A percentile compares a stretch with the other conserved stretches of the same genome.
Conservation (phyloP, 2,113 vertebrate genomes). For the Ictalurus furcatus region DNA sequence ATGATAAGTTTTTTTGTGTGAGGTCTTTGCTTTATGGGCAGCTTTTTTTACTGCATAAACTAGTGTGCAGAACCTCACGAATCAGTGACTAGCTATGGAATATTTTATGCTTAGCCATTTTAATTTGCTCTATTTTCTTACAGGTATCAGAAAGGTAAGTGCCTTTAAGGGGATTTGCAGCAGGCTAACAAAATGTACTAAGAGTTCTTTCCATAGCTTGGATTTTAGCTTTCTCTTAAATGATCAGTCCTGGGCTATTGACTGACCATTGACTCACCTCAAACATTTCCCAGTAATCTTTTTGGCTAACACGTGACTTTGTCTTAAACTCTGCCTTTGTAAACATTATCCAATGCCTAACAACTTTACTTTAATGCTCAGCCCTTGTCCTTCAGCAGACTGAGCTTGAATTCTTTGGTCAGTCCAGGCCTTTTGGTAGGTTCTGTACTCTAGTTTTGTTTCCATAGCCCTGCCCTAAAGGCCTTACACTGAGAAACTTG, state of each 20-base stretch:
- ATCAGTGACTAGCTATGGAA: constrained; percentile 80
- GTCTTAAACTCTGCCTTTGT: background rate
- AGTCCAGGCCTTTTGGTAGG: constrained; percentile 64
- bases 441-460: constrained; percentile 67
- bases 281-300: constrained; percentile 29
- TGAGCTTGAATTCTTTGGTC: constrained; percentile 48
- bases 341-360: constrained; percentile 15
- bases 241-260: constrained; percentile 30
- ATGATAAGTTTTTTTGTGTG: constrained; percentile 83
- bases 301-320: constrained; percentile 23
- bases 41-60: constrained; percentile 54
- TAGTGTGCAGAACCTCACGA: constrained; percentile 73
- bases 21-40: constrained; percentile 72
- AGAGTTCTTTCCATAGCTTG: constrained; percentile 79
- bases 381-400: background rate
- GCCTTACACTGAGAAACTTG: constrained; percentile 87
- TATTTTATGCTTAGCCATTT: constrained; percentile 63
- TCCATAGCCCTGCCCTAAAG: constrained; percentile 68
- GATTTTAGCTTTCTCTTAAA: constrained; percentile 52
- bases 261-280: constrained; percentile 53
- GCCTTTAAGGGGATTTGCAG: constrained; percentile 48
- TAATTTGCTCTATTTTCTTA: constrained; percentile 57
- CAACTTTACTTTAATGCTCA: background rate
- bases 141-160: constrained; percentile 69
- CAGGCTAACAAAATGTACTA: constrained; percentile 58